These are phyloP conservation scores for Triplophysa yarkandensis DNA, from an alignment of 2,797 vertebrate species.

Conservation along the genomic window DNA sequence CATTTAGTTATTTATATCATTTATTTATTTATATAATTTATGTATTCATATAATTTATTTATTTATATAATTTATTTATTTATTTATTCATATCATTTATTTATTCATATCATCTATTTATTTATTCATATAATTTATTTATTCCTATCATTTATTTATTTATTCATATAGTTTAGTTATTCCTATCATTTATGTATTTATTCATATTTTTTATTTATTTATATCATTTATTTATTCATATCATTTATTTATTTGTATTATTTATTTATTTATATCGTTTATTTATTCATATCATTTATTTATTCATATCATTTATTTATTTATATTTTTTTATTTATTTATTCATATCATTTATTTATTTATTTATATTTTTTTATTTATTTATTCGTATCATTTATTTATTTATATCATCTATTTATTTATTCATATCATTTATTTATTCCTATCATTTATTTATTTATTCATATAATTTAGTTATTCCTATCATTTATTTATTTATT, in stretches of 20 bases:
- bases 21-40: not conserved
- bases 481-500: not conserved
- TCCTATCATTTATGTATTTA: not conserved
- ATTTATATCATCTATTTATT: not conserved
- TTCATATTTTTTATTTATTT: not conserved
- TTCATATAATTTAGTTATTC: not conserved
- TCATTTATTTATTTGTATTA: no score
- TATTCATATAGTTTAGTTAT: not conserved
- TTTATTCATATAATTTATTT: no score
- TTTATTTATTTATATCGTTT: not conserved
- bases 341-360: not conserved
- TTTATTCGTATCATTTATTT: not conserved
- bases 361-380: no score
- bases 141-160: not conserved
- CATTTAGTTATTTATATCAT: no score
- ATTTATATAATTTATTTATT: not conserved
- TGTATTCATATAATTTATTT: no score
- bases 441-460: not conserved
- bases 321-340: no score
- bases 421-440: not conserved
- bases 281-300: not conserved
- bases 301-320: not conserved
- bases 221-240: not conserved
- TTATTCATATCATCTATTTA: not conserved
- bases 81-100: not conserved